A percentile compares a stretch with the other conserved stretches of the same genome.
phyloP scores from a whole-genome alignment of 2,113 vertebrate genomes.

The Hyperopisus bebe region DNA sequence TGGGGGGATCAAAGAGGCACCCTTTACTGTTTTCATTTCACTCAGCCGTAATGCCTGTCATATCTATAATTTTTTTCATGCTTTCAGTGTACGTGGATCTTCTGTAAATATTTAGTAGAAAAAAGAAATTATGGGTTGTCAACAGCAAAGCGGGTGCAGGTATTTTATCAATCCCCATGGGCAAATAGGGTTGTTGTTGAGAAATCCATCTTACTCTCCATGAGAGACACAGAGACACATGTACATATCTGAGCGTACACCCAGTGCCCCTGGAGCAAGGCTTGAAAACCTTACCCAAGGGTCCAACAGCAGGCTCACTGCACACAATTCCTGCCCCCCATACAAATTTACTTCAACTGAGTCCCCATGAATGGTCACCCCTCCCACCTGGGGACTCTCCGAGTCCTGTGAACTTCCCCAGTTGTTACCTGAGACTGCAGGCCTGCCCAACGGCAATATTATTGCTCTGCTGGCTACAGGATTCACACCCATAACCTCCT shows the following conservation, averaged over 20 bases:
- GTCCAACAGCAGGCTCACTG: background rate
- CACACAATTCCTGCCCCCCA: background rate
- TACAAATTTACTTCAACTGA: background rate
- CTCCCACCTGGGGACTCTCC: background rate
- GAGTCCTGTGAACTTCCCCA: background rate
- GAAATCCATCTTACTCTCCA: background rate
- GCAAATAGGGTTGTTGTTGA: background rate
- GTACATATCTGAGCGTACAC: background rate
- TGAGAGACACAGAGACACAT: background rate
- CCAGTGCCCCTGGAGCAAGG: background rate
- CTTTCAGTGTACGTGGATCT: background rate
- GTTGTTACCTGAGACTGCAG: background rate
- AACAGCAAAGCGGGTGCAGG: background rate
- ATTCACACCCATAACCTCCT: background rate
- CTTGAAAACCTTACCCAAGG: background rate
- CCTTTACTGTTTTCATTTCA: background rate
- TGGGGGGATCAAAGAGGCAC: background rate
- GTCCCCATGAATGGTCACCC: background rate
- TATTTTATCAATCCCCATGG: background rate
- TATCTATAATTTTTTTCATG: background rate
- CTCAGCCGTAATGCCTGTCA: background rate
- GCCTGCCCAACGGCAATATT: background rate
- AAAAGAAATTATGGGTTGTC: background rate
- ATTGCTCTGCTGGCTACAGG: background rate
- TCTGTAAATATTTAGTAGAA: background rate